phyloP scores from a whole-genome alignment of 2,113 vertebrate genomes.

The Dasyprocta punctata region DNA sequence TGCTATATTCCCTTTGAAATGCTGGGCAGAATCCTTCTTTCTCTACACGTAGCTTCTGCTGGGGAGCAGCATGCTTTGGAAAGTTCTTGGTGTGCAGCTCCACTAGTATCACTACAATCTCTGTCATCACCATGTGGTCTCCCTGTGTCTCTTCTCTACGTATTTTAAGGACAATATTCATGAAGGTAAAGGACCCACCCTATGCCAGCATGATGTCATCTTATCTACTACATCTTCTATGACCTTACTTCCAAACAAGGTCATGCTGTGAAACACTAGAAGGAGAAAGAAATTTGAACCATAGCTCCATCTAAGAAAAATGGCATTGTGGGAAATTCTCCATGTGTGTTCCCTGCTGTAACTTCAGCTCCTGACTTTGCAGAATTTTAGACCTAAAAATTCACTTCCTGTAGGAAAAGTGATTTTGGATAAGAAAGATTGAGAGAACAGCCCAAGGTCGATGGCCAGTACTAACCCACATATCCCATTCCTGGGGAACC shows the following conservation, averaged over 20 bases:
- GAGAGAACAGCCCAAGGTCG: not conserved
- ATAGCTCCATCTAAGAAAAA: not conserved
- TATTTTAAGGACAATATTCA: not conserved
- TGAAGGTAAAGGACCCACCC: not conserved
- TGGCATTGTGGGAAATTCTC: not conserved
- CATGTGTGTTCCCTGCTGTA: not conserved
- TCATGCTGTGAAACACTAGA: not conserved
- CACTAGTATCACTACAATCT: not conserved
- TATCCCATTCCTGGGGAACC: not conserved
- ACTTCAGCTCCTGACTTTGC: not conserved
- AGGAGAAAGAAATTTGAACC: not conserved
- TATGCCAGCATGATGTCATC: not conserved
- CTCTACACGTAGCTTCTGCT: not conserved
- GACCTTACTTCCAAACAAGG: not conserved
- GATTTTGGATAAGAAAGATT: not conserved
- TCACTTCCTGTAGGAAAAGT: constrained; percentile 30
- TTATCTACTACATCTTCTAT: not conserved
- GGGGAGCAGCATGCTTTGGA: not conserved
- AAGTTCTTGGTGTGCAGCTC: not conserved
- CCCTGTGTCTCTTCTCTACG: not conserved
- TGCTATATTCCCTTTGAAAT: not conserved
- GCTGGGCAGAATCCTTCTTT: not conserved
- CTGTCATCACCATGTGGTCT: not conserved
- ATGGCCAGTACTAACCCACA: not conserved
- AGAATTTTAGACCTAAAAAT: not conserved